A percentile compares a stretch with the other conserved stretches of the same genome.
Conservation (phyloP, 2,888 invertebrate species). For the Cryptus armator region DNA sequence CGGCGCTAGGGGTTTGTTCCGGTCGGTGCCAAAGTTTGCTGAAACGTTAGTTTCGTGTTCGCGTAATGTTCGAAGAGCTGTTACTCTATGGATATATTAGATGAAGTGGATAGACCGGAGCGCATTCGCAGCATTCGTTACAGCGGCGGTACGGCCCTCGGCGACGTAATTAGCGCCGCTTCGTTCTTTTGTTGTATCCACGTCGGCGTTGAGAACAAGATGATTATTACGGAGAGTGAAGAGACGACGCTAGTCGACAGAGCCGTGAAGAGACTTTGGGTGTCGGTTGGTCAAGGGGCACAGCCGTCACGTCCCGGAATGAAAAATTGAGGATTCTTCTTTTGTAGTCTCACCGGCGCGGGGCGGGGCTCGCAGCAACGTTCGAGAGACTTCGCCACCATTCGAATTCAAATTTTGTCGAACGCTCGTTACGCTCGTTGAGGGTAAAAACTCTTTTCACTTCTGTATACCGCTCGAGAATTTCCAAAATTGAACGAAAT, state of each 20-base stretch:
- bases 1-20: conserved; percentile 62
- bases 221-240: conserved; percentile 78
- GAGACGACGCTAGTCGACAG: conserved; percentile 19
- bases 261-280: conserved; percentile 32
- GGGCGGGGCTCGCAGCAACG: conserved; percentile 55
- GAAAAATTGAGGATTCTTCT: conserved; percentile 66
- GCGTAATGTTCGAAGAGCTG: conserved; percentile 32
- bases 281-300: conserved; percentile 52
- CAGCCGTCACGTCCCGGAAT: conserved; percentile 64
- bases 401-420: conserved; percentile 68
- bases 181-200: conserved; percentile 79
- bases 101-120: conserved; percentile 10
- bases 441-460: conserved; percentile 44
- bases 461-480: conserved; percentile 42
- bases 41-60: conserved; percentile 38
- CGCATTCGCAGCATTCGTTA: conserved; percentile 70
- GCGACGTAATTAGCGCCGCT: conserved; percentile 82
- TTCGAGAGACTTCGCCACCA: conserved; percentile 49
- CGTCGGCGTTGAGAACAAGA: conserved; percentile 79
- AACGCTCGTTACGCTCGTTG: conserved; percentile 63
- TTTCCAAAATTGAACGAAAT: conserved; percentile 45
- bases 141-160: conserved; percentile 70
- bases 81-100: conserved; percentile 11
- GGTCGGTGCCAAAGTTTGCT: conserved; percentile 43
- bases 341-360: conserved; percentile 54